Base-by-base conservation (phyloP, 2,797 vertebrate genomes). In the Girardinus metallicus region DNA sequence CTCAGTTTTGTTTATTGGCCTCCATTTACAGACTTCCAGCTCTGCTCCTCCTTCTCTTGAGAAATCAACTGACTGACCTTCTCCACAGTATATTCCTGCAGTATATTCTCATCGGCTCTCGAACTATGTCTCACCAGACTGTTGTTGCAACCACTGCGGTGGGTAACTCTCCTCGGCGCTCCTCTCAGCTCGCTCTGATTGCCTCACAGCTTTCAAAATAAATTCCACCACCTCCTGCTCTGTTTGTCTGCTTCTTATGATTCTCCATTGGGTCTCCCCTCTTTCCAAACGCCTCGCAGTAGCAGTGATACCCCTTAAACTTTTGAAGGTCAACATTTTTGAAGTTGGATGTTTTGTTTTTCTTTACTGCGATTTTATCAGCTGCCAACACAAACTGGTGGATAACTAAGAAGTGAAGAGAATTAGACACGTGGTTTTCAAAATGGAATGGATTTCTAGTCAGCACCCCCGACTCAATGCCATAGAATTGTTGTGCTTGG, bases 11-110 rank as follows among this genome's bases (percentile, higher is more conserved):
- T 68, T 68, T 68, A 26, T 41, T 41, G 36, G 64, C 64, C 64
- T 68, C 21, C 66, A 70, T 43, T 70, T n/a, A 44, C 26, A n/a
- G 5, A 44, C 12, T 44, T 70, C 26, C 41, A 26, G 64, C 66
- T n/a, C 66, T n/a, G 66, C 26, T 70, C 26, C 66, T 70, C 66
- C 66, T 70, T 26, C 26, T 70, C 23, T 70, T 43, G 41, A 70
- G 66, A 70, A 70, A 44, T 43, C 66, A 70, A 44, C 41, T 44
- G 64, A 41, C 23, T n/a, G 41, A 70, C 11, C 26, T 70, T 16
- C n/a, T n/a, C 41, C 26, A n/a, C 66, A 23, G 10, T 44, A 21
- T 47, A 47, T 47, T 47, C 21, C 21, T 68, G 64, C 64, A 68
- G 36, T 41, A 23, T 70, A 43, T 44, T 44, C 39, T n/a, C 41